Evolutionary conservation across 2,888 invertebrate species (phyloP).

Genomic region (Heteromyza rotundicornis): DNA sequence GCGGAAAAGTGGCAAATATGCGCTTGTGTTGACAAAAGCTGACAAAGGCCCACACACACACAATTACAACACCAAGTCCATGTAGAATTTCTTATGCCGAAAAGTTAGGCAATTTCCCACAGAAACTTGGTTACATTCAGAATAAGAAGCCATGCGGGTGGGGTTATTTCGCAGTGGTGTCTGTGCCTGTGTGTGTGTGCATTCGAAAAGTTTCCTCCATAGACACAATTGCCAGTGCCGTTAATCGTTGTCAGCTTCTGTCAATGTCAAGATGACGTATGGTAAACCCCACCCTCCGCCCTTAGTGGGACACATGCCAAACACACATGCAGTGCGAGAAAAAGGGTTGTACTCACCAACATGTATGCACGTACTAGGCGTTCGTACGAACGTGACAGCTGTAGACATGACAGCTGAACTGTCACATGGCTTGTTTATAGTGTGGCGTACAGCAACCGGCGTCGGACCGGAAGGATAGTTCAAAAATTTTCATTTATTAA

Average conservation of each 20-base stretch:
- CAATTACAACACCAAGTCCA: background rate
- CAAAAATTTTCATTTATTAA: conserved; percentile 10
- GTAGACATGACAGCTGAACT: background rate
- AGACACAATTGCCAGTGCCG: background rate
- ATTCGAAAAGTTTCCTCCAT: background rate
- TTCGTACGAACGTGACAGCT: conserved; percentile 10
- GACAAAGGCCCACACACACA: conserved; percentile 1
- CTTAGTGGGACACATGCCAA: too few species aligned
- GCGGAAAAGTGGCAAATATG: background rate
- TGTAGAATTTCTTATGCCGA: background rate
- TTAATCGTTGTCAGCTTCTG: conserved; percentile 20
- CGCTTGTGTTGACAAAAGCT: conserved; percentile 15
- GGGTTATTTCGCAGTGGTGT: background rate
- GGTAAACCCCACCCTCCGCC: background rate
- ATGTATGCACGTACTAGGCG: background rate
- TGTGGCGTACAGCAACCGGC: conserved; percentile 12
- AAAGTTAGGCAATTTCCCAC: background rate
- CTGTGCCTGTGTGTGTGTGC: background rate
- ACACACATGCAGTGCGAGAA: background rate
- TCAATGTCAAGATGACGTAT: conserved; percentile 13
- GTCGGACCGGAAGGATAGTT: conserved; percentile 9
- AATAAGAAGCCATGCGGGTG: too few species aligned
- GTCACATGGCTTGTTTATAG: background rate
- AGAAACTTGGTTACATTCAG: background rate
- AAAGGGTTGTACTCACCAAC: too few species aligned